Evolutionary conservation across 2,797 vertebrate species (phyloP), one percentile per base, ranked within the genome.

Genomic region (Channallabes apus): DNA sequence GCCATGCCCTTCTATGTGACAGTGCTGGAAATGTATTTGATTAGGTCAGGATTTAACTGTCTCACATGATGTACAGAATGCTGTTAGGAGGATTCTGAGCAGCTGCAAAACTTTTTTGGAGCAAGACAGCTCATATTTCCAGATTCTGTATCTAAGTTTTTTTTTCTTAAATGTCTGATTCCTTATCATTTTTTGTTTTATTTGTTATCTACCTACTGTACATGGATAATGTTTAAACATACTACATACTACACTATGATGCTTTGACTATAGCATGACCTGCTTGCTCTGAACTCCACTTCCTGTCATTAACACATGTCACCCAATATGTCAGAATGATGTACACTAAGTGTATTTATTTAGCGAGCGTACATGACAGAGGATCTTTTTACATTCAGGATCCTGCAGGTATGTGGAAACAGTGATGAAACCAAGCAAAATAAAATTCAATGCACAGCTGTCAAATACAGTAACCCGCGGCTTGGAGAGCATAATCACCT

Each of bases 41-140:
- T 62, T 62, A 4, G 77, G 58, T 79, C 61, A 62, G 56, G 58
- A 78, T 78, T 79, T 62, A 79, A 79, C 46, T 22, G 18, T 54
- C 62, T 78, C 54, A 62, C 32, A 17, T 62, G 77, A 59, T 59
- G 51, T 20, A 82, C 67, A 59, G 81, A 32, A 54, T 76, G 59
- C 3, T 24, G 56, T 24, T 12, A 35, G 29, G 56, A 78, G 20
- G 29, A 35, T 78, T 75, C 29, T 18, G 22, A 80, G 78, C 38
- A 80, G 61, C 78, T 80, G 79, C 79, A 67, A 29, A 14, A 29
- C 79, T 29, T 65, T 46, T 80, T 64, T 65, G 17, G 78, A 64
- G 17, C 6, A n/a, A 14, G 38, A 41, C 59, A 20, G 22, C 14
- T 64, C 27, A 64, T 64, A n/a, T 27, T 46, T 64, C 35, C 35